Evolutionary conservation across 2,888 invertebrate species (phyloP).

Genomic region (Adelognathus sp.): DNA sequence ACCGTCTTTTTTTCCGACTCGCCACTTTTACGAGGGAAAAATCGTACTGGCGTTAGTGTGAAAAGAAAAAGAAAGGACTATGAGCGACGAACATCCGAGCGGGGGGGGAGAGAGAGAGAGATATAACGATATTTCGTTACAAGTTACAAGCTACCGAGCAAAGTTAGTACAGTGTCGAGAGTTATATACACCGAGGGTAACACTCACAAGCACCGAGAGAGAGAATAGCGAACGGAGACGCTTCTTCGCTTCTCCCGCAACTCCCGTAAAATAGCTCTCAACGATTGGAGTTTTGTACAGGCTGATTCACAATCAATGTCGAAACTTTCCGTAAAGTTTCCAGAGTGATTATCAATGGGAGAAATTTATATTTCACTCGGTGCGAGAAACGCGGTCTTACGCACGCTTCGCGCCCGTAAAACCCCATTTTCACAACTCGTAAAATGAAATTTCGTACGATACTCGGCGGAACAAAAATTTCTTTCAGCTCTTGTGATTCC

Average conservation of each 20-base stretch:
- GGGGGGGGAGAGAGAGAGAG: conserved; percentile 32
- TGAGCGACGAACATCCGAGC: too few relatives aligned
- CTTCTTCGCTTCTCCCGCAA: conserved; percentile 54
- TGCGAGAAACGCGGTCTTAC: too few relatives aligned
- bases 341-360: too few relatives aligned
- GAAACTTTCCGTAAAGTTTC: too few relatives aligned
- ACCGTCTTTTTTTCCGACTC: conserved; percentile 46
- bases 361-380: too few relatives aligned
- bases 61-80: conserved; percentile 56
- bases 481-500: too few relatives aligned
- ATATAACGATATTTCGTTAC: conserved; percentile 48
- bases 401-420: too few relatives aligned
- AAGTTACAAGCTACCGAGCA: conserved; percentile 6
- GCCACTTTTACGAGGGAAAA: conserved; percentile 59
- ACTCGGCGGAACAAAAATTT: too few relatives aligned
- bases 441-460: too few relatives aligned
- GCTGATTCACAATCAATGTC: too few relatives aligned
- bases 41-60: conserved; percentile 49
- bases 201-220: conserved; percentile 54
- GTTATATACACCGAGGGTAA: conserved; percentile 53
- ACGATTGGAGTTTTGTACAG: conserved; percentile 69
- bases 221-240: conserved; percentile 35
- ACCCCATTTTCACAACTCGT: too few relatives aligned
- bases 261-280: conserved; percentile 69
- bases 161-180: conserved; percentile 20